Evolutionary conservation across 2,888 invertebrate genomes (phyloP), one percentile per base, ranked within the genome.

Genomic region (Darwinula stevensoni): DNA sequence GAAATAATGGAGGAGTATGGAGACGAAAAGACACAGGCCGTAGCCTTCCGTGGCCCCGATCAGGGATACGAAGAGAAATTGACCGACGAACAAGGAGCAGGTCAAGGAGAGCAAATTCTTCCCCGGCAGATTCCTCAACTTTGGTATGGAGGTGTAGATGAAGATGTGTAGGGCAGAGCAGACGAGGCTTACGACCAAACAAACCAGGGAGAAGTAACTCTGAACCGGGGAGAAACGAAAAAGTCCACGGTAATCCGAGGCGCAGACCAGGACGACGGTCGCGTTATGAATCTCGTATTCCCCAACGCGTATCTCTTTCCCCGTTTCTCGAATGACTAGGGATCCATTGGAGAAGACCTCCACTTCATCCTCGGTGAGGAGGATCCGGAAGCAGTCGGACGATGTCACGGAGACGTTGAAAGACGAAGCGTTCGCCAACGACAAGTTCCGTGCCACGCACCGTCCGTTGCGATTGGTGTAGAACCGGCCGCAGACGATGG

Each of bases 101-200:
- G 49, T 44, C 11, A 55, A 40, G 16, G 48, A 47, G 27, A 52
- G 40, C 6, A 54, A 37, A 34, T 50, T 53, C 36, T 47, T 50
- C 3, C 52, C 54, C 1, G 52, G 52, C 3, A 50, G 40, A 39
- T 52, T 55, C 28, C 48, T 40, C 33, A 47, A 36, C 33, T 47
- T 44, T 9, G 47, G 44, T 3, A 47, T 35, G 4, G 42, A 28
- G 3, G 38, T 33, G 39, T 50, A 52, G 1, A 51, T 40, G 3
- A 42, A 13, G 12, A 54, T 45, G 35, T 50, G 49, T 9, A 50
- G 33, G 2, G 43, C 34, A 3, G 52, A 40, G 17, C 47, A 47
- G 4, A 47, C 28, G 3, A 51, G 35, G 0, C 53, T 53, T 9
- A 52, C 31, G 2, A 44, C 37, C 17, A 50, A 34, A 5, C 47